A percentile compares a stretch with the other conserved stretches of the same genome.
Evolutionary conservation across 2,113 vertebrate species (phyloP).

Genomic region (Pao palembangensis): DNA sequence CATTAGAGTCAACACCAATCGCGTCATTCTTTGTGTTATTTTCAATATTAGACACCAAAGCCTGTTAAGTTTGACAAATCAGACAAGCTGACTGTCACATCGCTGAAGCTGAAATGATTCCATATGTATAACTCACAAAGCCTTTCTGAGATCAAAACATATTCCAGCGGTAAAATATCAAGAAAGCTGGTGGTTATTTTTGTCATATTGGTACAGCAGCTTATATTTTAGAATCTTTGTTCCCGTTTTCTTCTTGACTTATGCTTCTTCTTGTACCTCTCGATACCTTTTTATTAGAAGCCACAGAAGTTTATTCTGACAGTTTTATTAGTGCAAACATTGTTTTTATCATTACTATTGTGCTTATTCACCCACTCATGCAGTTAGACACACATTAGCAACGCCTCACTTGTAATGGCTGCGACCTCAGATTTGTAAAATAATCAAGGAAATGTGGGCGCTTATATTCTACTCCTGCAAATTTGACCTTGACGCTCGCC

Average conservation of each 20-base stretch:
- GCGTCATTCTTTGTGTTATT: no score
- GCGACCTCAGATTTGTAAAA: conserved; percentile 38
- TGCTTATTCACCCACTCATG: conserved; percentile 19
- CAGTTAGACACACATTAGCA: background rate
- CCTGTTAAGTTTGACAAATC: no score
- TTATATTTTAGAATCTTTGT: no score
- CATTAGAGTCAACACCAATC: no score
- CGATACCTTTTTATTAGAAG: no score
- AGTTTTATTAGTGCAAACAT: no score
- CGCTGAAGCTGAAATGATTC: no score
- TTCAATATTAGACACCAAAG: no score
- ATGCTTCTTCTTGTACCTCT: background rate
- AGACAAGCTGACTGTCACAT: no score
- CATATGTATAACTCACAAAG: background rate
- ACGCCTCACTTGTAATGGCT: conserved; percentile 37
- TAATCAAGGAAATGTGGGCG: conserved; percentile 30
- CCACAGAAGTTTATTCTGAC: no score
- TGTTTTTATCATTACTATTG: background rate
- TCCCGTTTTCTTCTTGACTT: background rate
- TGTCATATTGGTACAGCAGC: background rate
- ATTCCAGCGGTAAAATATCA: conserved; percentile 9
- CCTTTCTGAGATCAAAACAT: background rate
- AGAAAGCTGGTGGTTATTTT: background rate
- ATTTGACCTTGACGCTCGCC: conserved; percentile 50
- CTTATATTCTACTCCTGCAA: conserved; percentile 53